A percentile compares a stretch with the other conserved stretches of the same genome.
These are phyloP conservation scores for Agriopis marginaria DNA, from an alignment of 2,888 invertebrate genomes.

Conservation along the genomic window DNA sequence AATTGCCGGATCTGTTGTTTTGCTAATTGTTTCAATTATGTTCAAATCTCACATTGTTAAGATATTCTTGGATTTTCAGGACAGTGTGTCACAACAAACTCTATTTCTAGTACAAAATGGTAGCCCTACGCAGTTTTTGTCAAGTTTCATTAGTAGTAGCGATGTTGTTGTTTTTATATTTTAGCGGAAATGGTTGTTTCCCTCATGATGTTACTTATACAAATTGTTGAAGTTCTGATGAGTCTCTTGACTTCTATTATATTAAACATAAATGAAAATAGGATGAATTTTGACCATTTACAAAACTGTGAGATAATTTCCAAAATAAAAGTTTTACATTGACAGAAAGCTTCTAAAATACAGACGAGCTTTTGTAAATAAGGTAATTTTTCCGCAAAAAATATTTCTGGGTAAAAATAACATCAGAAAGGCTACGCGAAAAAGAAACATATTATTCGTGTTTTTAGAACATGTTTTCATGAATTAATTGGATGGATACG, in stretches of 20 bases:
- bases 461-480: not conserved
- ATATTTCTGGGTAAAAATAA: not conserved
- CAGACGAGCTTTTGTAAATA: not conserved
- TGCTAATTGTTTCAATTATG: too few relatives aligned
- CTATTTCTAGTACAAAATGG: not conserved
- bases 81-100: too few relatives aligned
- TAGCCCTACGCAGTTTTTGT: slow-evolving; percentile 16
- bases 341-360: not conserved
- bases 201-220: not conserved
- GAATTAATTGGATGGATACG: slow-evolving; percentile 8
- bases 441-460: not conserved
- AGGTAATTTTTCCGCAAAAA: not conserved
- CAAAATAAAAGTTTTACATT: not conserved
- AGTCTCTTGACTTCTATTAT: slow-evolving; percentile 8
- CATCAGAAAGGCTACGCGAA: not conserved
- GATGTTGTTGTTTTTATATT: slow-evolving; percentile 17
- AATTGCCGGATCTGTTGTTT: too few relatives aligned
- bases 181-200: not conserved
- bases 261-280: not conserved
- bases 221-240: slow-evolving; percentile 29
- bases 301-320: not conserved
- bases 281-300: not conserved
- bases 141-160: slow-evolving; percentile 14
- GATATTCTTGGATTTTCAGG: too few relatives aligned
- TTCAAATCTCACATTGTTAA: too few relatives aligned